A percentile compares a stretch with the other conserved stretches of the same genome.
phyloP scores from a whole-genome alignment of 2,888 invertebrate genomes.

The Baronia brevicornis region DNA sequence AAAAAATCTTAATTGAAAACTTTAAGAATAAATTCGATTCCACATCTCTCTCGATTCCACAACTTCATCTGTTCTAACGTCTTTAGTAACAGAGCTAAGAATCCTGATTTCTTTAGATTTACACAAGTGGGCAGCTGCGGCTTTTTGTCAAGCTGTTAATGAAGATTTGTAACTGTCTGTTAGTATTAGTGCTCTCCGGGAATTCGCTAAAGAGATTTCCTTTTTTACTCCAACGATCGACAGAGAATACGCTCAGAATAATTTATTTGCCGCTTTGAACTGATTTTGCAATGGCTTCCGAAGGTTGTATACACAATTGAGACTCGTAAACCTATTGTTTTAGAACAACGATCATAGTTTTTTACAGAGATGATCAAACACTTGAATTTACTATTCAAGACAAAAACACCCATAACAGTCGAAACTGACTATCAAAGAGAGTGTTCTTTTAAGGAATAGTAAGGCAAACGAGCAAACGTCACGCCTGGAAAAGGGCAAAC shows the following conservation, averaged over 20 bases:
- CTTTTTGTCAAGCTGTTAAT: constrained; percentile 63
- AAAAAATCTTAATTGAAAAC: too few relatives aligned
- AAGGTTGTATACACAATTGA: constrained; percentile 30
- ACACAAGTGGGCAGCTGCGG: constrained; percentile 46
- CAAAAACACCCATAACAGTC: too few relatives aligned
- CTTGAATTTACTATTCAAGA: too few relatives aligned
- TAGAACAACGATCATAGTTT: constrained; percentile 19
- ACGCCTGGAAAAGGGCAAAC: too few relatives aligned
- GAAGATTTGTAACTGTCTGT: constrained; percentile 61
- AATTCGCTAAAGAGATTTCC: constrained; percentile 40
- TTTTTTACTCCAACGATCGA: constrained; percentile 43
- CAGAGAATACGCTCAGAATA: constrained; percentile 37
- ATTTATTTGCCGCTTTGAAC: constrained; percentile 57
- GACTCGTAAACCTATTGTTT: constrained; percentile 14
- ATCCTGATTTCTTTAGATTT: constrained; percentile 44
- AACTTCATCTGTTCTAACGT: constrained; percentile 21
- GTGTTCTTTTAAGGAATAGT: too few relatives aligned
- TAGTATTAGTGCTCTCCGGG: constrained; percentile 46
- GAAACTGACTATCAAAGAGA: too few relatives aligned
- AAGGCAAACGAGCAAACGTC: too few relatives aligned
- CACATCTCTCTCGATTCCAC: constrained; percentile 15
- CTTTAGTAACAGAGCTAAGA: constrained; percentile 26
- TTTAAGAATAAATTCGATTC: too few relatives aligned
- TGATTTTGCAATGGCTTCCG: constrained; percentile 31
- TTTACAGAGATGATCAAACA: constrained; percentile 40